Percentiles rank a stretch among this genome's conserved stretches.
These are phyloP conservation scores for Caenorhabditis remanei DNA, from an alignment of 1,140 invertebrate species.

Conservation along the genomic window DNA sequence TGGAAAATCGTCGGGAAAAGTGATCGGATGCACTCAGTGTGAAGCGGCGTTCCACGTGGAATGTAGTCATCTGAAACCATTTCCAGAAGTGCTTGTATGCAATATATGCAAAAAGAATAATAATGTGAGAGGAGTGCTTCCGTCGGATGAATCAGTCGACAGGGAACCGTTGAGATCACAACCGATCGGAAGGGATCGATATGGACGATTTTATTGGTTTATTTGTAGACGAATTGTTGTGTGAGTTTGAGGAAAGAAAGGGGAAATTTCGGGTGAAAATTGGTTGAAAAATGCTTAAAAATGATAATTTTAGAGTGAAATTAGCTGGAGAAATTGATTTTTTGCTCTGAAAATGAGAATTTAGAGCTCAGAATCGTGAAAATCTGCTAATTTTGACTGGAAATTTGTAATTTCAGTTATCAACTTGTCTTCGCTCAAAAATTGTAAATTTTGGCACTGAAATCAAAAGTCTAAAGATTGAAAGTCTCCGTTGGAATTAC, in stretches of 20 bases:
- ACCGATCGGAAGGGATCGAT: conserved; percentile 65
- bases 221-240: conserved; percentile 61
- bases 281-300: too few relatives aligned
- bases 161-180: conserved; percentile 60
- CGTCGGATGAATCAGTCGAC: conserved; percentile 28
- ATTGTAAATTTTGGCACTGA: too few relatives aligned
- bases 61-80: conserved; percentile 24
- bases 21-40: conserved; percentile 52
- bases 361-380: too few relatives aligned
- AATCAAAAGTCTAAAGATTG: too few relatives aligned
- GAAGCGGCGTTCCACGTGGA: conserved; percentile 56
- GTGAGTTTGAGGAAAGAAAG: conserved; percentile 35
- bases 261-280: not conserved
- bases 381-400: too few relatives aligned
- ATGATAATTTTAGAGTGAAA: too few relatives aligned
- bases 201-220: conserved; percentile 66
- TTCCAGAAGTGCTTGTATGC: conserved; percentile 43
- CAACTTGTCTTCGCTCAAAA: too few relatives aligned
- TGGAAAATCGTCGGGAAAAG: conserved; percentile 38
- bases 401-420: too few relatives aligned
- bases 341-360: too few relatives aligned
- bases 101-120: conserved; percentile 50
- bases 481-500: too few relatives aligned
- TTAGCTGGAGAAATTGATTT: too few relatives aligned
- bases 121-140: conserved; percentile 46